Evolutionary conservation across 2,888 invertebrate species (phyloP).

Genomic region (Phaedon cochleariae): DNA sequence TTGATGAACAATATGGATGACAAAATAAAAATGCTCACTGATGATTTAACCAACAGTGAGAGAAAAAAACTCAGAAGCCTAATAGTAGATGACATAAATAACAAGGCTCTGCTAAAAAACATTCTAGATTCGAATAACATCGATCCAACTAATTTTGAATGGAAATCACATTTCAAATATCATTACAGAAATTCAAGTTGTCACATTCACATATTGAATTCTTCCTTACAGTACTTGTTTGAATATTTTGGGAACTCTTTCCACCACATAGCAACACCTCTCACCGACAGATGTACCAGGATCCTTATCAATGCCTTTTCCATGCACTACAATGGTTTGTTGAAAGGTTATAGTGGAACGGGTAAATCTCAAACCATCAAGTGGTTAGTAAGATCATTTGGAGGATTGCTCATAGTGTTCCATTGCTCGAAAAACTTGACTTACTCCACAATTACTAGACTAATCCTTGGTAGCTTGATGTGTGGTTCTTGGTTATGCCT

Average conservation of each 20-base stretch:
- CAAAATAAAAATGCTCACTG: slow-evolving; percentile 50
- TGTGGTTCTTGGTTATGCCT: slow-evolving; percentile 87
- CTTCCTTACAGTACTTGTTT: slow-evolving; percentile 78
- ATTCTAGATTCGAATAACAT: slow-evolving; percentile 70
- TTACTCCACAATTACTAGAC: slow-evolving; percentile 64
- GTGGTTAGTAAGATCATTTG: slow-evolving; percentile 86
- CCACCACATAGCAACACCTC: slow-evolving; percentile 74
- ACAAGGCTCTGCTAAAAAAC: slow-evolving; percentile 76
- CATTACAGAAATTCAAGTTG: slow-evolving; percentile 73
- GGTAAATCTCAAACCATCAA: slow-evolving; percentile 91
- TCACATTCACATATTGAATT: slow-evolving; percentile 76
- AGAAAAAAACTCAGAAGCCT: slow-evolving; percentile 60
- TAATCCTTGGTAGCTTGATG: slow-evolving; percentile 80
- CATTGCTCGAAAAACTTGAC: slow-evolving; percentile 82
- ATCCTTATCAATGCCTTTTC: slow-evolving; percentile 82
- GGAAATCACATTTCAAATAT: slow-evolving; percentile 81
- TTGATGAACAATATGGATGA: slow-evolving; percentile 33
- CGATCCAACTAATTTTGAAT: slow-evolving; percentile 72
- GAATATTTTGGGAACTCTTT: slow-evolving; percentile 83
- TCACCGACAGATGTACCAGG: slow-evolving; percentile 79
- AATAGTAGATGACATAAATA: slow-evolving; percentile 59
- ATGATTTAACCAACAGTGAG: slow-evolving; percentile 43
- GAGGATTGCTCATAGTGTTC: slow-evolving; percentile 68
- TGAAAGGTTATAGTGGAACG: slow-evolving; percentile 80
- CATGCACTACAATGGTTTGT: slow-evolving; percentile 80